A percentile compares a stretch with the other conserved stretches of the same genome.
These are phyloP conservation scores for Euura lappo DNA, from an alignment of 1,140 invertebrate genomes.

Conservation along the genomic window DNA sequence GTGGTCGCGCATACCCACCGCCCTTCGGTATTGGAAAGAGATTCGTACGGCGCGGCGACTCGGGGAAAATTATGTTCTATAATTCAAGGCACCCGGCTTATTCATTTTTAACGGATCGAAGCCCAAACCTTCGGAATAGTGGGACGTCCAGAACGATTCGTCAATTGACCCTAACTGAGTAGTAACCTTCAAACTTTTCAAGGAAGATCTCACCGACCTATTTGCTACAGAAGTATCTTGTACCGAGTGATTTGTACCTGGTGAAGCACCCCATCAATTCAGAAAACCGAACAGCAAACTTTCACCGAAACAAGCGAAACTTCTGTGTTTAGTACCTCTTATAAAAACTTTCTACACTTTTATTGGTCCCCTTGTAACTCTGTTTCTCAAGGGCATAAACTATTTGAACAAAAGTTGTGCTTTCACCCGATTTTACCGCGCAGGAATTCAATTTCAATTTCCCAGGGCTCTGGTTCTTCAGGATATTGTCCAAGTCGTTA, in stretches of 20 bases:
- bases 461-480: too few relatives aligned
- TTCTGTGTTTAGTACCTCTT: too few relatives aligned
- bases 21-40: background rate
- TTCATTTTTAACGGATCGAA: background rate
- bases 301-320: background rate
- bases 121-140: background rate
- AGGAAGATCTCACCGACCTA: background rate
- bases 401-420: too few relatives aligned
- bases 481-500: too few relatives aligned
- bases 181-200: background rate
- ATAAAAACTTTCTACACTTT: too few relatives aligned
- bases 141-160: background rate
- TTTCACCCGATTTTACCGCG: too few relatives aligned
- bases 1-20: background rate
- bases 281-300: background rate
- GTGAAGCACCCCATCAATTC: background rate
- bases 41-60: background rate
- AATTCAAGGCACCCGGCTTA: background rate
- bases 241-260: background rate
- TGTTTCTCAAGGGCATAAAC: too few relatives aligned
- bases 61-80: background rate
- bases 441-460: too few relatives aligned
- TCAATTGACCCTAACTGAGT: background rate
- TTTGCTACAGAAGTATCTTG: background rate
- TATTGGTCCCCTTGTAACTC: too few relatives aligned